Base-by-base conservation (phyloP, 2,888 invertebrate genomes). In the Uloborus plumipes region DNA sequence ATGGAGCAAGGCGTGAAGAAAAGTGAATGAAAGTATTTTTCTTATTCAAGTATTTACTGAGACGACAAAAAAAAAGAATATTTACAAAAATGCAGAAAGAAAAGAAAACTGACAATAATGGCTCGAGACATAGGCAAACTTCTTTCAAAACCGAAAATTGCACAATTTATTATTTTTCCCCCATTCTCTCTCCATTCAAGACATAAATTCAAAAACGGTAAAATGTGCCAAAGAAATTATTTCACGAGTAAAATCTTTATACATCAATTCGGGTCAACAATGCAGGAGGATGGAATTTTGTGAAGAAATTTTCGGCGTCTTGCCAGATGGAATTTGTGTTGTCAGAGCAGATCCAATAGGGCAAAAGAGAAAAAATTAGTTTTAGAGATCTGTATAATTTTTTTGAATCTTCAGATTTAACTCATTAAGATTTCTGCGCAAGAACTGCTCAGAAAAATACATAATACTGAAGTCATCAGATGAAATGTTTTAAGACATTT, bases 171-270 rank as follows among this genome's bases (percentile, higher is more conserved):
- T 74, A 20, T 74, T 55, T 58, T n/a, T 49, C 39, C n/a, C 20
- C 53, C 39, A 13, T 62, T 53, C 39, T 31, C 16, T 20, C 64
- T 22, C 39, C 39, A 51, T 55, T 53, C 39, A 16, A 20, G 49
- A 55, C 77, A 77, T 71, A 77, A 77, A 77, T 77, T 77, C 71
- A 77, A 77, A 77, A 77, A 77, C 64, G 70, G 69, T 51, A 51
- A 31, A 62, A 76, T 69, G 76, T 77, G 77, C 77, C 77, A 77
- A 77, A 77, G 77, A 77, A 77, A 77, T 77, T 77, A 77, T 77
- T 77, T 77, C 70, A 65, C 77, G 64, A 71, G 77, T 71, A 62
- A 77, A 77, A 77, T 77, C 77, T 77, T 77, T 77, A 77, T 77
- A 71, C 71, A 71, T 62, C 77, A 77, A 77, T 77, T 77, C 77